Evolutionary conservation across 2,113 vertebrate genomes (phyloP), one percentile per base, ranked within the genome.

Genomic region (Terrapene triunguis): DNA sequence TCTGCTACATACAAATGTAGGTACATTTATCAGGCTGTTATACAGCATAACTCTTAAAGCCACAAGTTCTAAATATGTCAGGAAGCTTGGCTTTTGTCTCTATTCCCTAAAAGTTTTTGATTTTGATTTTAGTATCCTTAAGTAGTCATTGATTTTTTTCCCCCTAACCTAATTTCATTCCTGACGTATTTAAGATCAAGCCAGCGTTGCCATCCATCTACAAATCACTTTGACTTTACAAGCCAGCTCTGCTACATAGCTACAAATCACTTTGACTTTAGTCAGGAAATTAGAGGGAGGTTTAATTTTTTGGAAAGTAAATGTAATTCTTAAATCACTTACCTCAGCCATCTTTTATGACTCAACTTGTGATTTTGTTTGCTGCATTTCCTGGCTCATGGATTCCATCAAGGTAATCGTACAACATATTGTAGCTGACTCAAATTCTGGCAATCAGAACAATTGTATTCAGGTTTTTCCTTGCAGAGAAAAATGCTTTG

Each of bases 51-150:
- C 24, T 12, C 80, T 25, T 62, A 62, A 48, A 24, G 62, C 85
- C 72, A 85, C 27, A 91, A 92, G 10, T 87, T 91, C 83, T 87
- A 90, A 90, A 84, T 10, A 62, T 83, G 53, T 84, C 12, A 44
- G 94, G 92, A 94, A 93, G 32, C 6, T 89, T 96, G 96, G 79
- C 69, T 91, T 19, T 10, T 62, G 38, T 80, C 27, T 95, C 42
- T 69, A 12, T 92, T 92, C 35, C 55, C 53, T 53, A 74, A 94
- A 97, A 97, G 80, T 91, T 92, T 91, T 92, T 57, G 93, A 62
- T 95, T 97, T 95, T 96, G 10, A 89, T 95, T 96, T 97, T 93
- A 87, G 89, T 94, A 85, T 90, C 90, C 87, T 90, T 95, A 97
- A 97, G 87, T 84, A 95, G 76, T 62, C 84, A 96, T 96, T 97